phyloP scores from a whole-genome alignment of 2,888 invertebrate species.

The Pyrochroa serraticornis region DNA sequence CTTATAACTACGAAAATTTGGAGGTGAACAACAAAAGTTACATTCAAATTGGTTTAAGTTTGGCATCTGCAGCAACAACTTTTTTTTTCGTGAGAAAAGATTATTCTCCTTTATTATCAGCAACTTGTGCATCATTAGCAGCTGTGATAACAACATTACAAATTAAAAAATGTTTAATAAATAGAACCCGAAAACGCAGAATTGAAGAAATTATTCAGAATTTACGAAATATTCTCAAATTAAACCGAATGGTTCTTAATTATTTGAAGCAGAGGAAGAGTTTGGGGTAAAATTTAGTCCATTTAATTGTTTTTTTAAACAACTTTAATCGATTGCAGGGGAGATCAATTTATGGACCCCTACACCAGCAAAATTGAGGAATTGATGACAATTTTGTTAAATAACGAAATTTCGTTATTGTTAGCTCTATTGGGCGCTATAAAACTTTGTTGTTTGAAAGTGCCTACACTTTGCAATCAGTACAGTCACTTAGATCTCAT shows the following conservation, averaged over 20 bases:
- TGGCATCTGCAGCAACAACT: too few species aligned
- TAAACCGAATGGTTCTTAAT: slow-evolving; percentile 1
- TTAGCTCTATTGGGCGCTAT: neutral
- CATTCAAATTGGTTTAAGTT: too few species aligned
- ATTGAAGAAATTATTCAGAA: neutral
- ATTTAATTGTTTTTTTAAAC: neutral
- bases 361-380: neutral
- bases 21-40: too few species aligned
- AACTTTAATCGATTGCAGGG: neutral
- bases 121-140: too few species aligned
- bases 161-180: neutral
- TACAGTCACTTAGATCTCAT: neutral
- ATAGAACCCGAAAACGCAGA: slow-evolving; percentile 1
- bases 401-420: neutral
- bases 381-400: slow-evolving; percentile 1
- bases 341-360: neutral
- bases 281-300: neutral
- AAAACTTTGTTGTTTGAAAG: neutral
- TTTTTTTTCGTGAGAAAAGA: too few species aligned
- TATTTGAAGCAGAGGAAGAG: neutral
- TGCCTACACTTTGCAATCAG: slow-evolving; percentile 1
- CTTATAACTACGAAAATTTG: too few species aligned
- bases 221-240: neutral
- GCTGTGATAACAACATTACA: neutral
- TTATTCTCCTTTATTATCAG: too few species aligned